Percentiles rank a stretch among this genome's conserved stretches.
These are phyloP conservation scores for Eulemur rufifrons DNA, from an alignment of 2,113 vertebrate species.

Conservation along the genomic window DNA sequence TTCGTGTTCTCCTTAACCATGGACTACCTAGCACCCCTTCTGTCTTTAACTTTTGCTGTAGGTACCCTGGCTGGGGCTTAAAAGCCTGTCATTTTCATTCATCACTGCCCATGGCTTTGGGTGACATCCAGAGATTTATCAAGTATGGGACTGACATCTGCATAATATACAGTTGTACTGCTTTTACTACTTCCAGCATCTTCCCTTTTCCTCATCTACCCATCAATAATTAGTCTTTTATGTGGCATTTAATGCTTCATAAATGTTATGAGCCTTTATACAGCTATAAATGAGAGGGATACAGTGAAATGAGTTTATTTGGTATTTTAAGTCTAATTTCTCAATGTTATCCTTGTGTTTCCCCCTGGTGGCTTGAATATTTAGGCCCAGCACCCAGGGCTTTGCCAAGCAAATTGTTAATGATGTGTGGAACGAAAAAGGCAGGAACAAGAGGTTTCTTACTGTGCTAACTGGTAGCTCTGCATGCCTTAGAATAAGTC, in stretches of 20 bases:
- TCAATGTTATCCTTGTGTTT: constrained; percentile 36
- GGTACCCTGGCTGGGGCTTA: not conserved
- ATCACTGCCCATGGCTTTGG: not conserved
- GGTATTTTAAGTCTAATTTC: constrained; percentile 65
- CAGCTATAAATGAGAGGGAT: not conserved
- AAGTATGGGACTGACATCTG: not conserved
- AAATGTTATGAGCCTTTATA: constrained; percentile 50
- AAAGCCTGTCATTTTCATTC: not conserved
- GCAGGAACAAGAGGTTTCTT: constrained; percentile 51
- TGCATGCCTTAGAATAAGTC: constrained; percentile 29
- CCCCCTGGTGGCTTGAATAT: constrained; percentile 46
- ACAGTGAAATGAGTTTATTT: constrained; percentile 45
- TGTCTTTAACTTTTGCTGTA: not conserved
- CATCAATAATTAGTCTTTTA: constrained; percentile 35
- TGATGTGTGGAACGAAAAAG: constrained; percentile 57
- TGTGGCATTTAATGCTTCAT: constrained; percentile 37
- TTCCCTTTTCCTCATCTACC: constrained; percentile 36
- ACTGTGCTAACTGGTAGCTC: constrained; percentile 54
- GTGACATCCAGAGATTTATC: not conserved
- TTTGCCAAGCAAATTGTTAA: constrained; percentile 66
- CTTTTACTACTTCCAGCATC: not conserved
- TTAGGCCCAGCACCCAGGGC: constrained; percentile 38
- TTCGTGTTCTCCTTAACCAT: not conserved
- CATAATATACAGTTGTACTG: not conserved
- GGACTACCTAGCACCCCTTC: not conserved